Conservation (phyloP, 2,888 invertebrate species). For the Dendrolimus houi region DNA sequence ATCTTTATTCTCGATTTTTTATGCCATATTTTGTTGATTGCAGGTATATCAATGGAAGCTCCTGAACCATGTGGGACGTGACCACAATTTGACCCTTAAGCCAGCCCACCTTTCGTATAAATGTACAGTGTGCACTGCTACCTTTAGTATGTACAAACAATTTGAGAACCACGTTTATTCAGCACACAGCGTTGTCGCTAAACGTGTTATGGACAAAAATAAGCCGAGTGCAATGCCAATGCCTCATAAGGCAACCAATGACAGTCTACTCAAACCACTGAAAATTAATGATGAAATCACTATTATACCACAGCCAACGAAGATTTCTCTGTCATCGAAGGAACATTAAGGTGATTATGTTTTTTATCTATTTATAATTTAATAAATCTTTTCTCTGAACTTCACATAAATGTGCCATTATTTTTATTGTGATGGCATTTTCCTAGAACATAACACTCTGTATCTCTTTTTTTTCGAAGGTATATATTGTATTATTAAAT, state of each 20-base stretch:
- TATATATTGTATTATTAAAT: too few relatives aligned
- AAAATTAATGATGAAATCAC: constrained; percentile 94
- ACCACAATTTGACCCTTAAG: constrained; percentile 93
- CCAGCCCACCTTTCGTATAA: constrained; percentile 96
- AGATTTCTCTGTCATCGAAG: constrained; percentile 25
- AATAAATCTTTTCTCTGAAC: background rate
- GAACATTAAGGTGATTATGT: constrained; percentile 41
- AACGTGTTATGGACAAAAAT: constrained; percentile 74
- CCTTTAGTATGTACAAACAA: constrained; percentile 96
- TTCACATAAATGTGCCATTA: too few relatives aligned
- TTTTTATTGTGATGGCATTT: too few relatives aligned
- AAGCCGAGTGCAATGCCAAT: constrained; percentile 37
- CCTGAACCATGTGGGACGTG: constrained; percentile 92
- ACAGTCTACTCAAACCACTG: constrained; percentile 80
- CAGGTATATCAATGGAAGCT: constrained; percentile 96
- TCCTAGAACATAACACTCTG: too few relatives aligned
- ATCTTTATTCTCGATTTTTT: too few relatives aligned
- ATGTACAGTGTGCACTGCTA: constrained; percentile 95
- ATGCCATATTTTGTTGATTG: constrained; percentile 11
- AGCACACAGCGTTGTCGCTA: constrained; percentile 93
- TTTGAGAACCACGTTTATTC: constrained; percentile 96
- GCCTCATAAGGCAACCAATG: constrained; percentile 25
- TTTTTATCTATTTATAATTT: background rate
- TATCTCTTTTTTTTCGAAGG: too few relatives aligned
- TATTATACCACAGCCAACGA: constrained; percentile 89